A percentile compares a stretch with the other conserved stretches of the same genome.
These are phyloP conservation scores for Ecliptopera silaceata DNA, from an alignment of 2,888 invertebrate genomes.

Conservation along the genomic window DNA sequence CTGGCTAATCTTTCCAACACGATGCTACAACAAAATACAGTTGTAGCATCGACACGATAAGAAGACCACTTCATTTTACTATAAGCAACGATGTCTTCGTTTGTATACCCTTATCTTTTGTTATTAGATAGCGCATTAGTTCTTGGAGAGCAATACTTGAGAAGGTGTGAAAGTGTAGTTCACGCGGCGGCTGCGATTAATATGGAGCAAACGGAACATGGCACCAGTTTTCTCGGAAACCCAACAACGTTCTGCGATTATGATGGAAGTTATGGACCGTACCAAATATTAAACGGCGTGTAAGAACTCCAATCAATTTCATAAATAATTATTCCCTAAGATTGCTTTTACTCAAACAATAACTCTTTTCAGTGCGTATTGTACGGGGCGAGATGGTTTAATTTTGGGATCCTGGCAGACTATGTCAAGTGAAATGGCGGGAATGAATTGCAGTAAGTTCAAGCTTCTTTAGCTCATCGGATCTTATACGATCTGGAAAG, in stretches of 20 bases:
- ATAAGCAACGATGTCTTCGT: slow-evolving; percentile 10
- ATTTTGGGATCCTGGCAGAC: slow-evolving; percentile 81
- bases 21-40: too few relatives aligned
- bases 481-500: slow-evolving; percentile 14
- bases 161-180: slow-evolving; percentile 86
- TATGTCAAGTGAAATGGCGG: slow-evolving; percentile 55
- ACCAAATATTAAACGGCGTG: slow-evolving; percentile 80
- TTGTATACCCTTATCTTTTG: slow-evolving; percentile 19
- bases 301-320: slow-evolving; percentile 56
- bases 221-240: slow-evolving; percentile 80
- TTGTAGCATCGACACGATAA: too few relatives aligned
- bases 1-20: too few relatives aligned
- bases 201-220: slow-evolving; percentile 82
- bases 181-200: slow-evolving; percentile 78
- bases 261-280: slow-evolving; percentile 85
- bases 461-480: neutral
- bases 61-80: slow-evolving; percentile 16
- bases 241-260: slow-evolving; percentile 83
- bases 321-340: neutral
- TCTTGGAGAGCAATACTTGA: slow-evolving; percentile 83
- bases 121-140: slow-evolving; percentile 65
- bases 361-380: slow-evolving; percentile 76
- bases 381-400: slow-evolving; percentile 83
- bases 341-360: neutral
- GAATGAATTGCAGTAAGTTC: slow-evolving; percentile 85